Base-by-base conservation (phyloP, 2,113 vertebrate species). In the Notiomystis cincta region DNA sequence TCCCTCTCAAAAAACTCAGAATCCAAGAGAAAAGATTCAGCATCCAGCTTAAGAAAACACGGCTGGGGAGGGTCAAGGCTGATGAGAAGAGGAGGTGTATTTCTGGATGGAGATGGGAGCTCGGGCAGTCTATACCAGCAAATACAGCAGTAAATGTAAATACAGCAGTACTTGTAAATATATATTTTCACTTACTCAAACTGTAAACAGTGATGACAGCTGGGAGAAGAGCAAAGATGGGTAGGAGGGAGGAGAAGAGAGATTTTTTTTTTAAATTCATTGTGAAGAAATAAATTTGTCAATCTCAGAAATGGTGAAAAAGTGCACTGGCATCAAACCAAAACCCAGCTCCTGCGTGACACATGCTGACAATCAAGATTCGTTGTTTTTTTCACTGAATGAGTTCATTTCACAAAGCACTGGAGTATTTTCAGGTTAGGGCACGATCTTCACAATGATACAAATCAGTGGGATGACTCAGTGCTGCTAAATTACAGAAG, bases 131-230 rank as follows among this genome's bases (percentile, higher is more conserved):
- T 73, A 66, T 92, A 88, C 75, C 71, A 90, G 62, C 38, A 93
- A 95, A 83, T 42, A 82, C 47, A 88, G 69, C 50, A 66, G 64
- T 73, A 28, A 89, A n/a, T n/a, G n/a, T n/a, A n/a, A n/a, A n/a
- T n/a, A n/a, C n/a, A n/a, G 54, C 35, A 66, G 30, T 62, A 76
- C 66, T 65, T 85, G 78, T 85, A 94, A 91, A 93, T 82, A 96
- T 70, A 65, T 50, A 77, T 85, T 94, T 85, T 87, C 64, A 62
- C 82, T 94, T 93, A 77, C 44, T 94, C 60, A 77, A 77, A 73
- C 71, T 82, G 54, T 87, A 89, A 95, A 82, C 66, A 88, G 47
- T 77, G 79, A 73, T 88, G 87, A 91, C 78, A 91, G 82, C 64
- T 81, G 62, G 50, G 69, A 95, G 89, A 87, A 82, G 70, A 82